These are phyloP conservation scores for Spongilla lacustris DNA, from an alignment of 37 sponge, comb jelly and placozoan genomes.

Conservation along the genomic window DNA sequence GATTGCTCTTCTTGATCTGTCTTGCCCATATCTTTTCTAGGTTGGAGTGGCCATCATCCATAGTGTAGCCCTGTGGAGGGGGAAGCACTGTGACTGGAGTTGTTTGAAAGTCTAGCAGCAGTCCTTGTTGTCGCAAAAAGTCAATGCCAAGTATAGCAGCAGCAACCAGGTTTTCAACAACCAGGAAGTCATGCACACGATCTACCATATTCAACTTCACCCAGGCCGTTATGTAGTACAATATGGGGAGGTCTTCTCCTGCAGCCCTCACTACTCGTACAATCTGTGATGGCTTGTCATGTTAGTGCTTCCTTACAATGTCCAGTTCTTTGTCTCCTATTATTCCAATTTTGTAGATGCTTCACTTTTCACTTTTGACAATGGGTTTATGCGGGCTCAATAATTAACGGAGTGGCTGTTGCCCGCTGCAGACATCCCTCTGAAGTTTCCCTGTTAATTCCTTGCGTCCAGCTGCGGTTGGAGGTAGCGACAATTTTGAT, in stretches of 20 bases:
- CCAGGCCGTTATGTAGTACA: conserved; percentile 21
- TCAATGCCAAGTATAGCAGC: conserved; percentile 64
- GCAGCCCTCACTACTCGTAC: conserved; percentile 56
- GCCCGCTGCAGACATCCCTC: conserved; percentile 36
- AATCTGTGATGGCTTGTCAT: background rate
- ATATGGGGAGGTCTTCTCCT: conserved; percentile 42
- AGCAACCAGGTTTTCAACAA: conserved; percentile 55
- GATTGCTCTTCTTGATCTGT: background rate
- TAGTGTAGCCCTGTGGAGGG: conserved; percentile 8
- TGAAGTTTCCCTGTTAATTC: conserved; percentile 48
- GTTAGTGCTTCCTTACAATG: conserved; percentile 3
- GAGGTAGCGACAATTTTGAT: conserved; percentile 13
- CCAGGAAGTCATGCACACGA: conserved; percentile 42
- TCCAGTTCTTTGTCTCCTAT: conserved; percentile 25
- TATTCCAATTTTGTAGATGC: conserved; percentile 7
- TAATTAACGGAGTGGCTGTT: conserved; percentile 16
- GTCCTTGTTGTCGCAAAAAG: conserved; percentile 43
- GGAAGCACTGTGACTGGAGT: conserved; percentile 2
- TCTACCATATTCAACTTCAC: conserved; percentile 35
- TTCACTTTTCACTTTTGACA: conserved; percentile 4
- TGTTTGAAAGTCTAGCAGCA: conserved; percentile 51
- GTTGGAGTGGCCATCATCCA: background rate
- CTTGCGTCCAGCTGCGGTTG: background rate
- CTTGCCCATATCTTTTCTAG: background rate
- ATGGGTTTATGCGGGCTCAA: conserved; percentile 21